Conservation (phyloP, 1,140 invertebrate genomes). For the Phocides pigmalion region DNA sequence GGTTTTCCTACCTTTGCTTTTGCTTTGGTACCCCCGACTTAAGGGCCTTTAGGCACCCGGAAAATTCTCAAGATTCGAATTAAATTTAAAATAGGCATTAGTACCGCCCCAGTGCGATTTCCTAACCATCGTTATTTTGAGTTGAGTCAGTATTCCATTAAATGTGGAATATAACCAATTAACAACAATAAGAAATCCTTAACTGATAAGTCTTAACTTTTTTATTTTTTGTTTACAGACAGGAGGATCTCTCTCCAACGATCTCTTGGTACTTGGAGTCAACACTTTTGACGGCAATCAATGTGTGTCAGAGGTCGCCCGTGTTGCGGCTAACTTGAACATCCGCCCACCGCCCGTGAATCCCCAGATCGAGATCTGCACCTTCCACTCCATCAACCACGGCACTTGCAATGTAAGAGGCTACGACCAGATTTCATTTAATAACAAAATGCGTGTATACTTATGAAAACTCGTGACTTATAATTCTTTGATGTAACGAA, state of each 20-base stretch:
- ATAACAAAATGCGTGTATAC: background rate
- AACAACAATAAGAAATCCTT: too few relatives aligned
- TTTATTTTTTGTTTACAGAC: conserved; percentile 28
- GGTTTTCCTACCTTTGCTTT: too few relatives aligned
- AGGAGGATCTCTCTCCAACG: conserved; percentile 45
- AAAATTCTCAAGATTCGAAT: too few relatives aligned
- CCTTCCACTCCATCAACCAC: conserved; percentile 42
- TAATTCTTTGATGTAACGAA: background rate
- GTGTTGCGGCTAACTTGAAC: conserved; percentile 35
- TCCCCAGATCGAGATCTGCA: conserved; percentile 58
- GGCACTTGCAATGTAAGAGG: conserved; percentile 65
- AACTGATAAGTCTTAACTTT: too few relatives aligned
- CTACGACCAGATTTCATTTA: too few relatives aligned
- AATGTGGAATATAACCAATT: too few relatives aligned
- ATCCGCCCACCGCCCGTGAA: conserved; percentile 45
- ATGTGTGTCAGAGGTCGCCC: conserved; percentile 40
- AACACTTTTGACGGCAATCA: conserved; percentile 40
- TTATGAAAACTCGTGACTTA: background rate
- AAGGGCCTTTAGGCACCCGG: too few relatives aligned
- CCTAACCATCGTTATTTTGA: too few relatives aligned
- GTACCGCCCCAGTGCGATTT: too few relatives aligned
- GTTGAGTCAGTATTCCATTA: too few relatives aligned
- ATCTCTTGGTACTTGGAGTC: conserved; percentile 40
- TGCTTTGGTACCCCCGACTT: too few relatives aligned
- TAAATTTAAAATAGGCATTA: too few relatives aligned